Conservation (phyloP, 2,113 vertebrate species). For the Periophthalmodon schlosseri region DNA sequence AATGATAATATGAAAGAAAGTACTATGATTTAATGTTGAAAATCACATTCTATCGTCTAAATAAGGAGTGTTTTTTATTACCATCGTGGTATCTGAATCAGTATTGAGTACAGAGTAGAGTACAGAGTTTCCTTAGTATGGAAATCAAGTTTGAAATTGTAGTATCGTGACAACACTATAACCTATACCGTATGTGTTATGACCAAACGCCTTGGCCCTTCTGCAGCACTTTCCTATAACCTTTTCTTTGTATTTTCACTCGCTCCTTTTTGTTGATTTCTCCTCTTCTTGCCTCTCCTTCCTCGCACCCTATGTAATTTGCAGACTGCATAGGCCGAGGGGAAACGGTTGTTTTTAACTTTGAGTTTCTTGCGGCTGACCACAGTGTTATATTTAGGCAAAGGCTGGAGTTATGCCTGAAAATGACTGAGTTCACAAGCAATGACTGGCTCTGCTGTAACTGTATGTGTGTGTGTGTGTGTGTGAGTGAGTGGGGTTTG, state of each 20-base stretch:
- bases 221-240: constrained; percentile 9
- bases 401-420: constrained; percentile 64
- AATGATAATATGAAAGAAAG: too few species aligned
- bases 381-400: constrained; percentile 74
- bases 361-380: constrained; percentile 67
- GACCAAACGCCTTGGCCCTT: not conserved
- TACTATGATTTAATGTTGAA: too few species aligned
- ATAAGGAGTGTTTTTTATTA: too few species aligned
- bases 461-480: constrained; percentile 30
- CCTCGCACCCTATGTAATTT: constrained; percentile 62
- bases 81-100: too few species aligned
- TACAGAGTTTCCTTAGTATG: too few species aligned
- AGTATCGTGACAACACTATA: too few species aligned
- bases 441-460: constrained; percentile 39
- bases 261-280: constrained; percentile 16
- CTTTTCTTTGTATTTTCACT: constrained; percentile 12
- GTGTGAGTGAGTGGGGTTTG: constrained; percentile 45
- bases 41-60: too few species aligned
- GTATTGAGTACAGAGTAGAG: too few species aligned
- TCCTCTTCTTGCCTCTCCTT: constrained; percentile 18
- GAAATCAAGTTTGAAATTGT: too few species aligned
- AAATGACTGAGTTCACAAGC: constrained; percentile 68
- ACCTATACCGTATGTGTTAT: too few species aligned
- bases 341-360: constrained; percentile 74
- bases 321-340: constrained; percentile 54